Percentiles rank a stretch among this genome's conserved stretches.
Evolutionary conservation across 2,797 vertebrate genomes (phyloP).

Genomic region (Florisuga fusca): DNA sequence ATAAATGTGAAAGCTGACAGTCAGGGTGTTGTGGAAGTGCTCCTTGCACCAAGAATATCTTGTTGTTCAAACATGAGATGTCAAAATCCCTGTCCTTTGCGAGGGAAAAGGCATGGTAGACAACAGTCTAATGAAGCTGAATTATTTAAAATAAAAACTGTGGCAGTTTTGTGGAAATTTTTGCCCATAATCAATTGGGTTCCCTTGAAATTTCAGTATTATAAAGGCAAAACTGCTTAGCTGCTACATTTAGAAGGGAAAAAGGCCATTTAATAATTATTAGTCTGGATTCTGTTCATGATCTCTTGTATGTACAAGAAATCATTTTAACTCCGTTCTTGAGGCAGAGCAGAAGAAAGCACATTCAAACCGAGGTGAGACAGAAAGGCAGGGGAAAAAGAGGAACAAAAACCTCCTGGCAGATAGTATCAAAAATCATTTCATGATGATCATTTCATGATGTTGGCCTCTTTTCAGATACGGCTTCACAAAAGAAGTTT

Average conservation of each 20-base stretch:
- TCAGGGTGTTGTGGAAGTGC: not conserved
- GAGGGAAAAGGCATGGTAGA: not conserved
- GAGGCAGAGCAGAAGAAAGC: not conserved
- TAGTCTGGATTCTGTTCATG: not conserved
- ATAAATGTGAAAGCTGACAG: not conserved
- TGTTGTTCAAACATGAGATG: not conserved
- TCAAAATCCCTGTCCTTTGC: not conserved
- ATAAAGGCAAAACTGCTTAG: constrained; percentile 17
- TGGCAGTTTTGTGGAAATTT: not conserved
- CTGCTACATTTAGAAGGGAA: not conserved
- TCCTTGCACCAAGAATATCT: not conserved
- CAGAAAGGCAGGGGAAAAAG: constrained; percentile 1
- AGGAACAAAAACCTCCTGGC: not conserved
- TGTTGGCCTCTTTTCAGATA: constrained; percentile 85
- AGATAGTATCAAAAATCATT: not conserved
- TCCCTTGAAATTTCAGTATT: not conserved
- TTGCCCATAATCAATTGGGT: not conserved
- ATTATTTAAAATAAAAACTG: not conserved
- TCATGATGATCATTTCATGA: not conserved
- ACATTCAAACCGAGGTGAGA: not conserved
- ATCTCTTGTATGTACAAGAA: not conserved
- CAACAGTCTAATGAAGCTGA: not conserved
- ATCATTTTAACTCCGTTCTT: not conserved
- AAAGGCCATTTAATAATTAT: not conserved
- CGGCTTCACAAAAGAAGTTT: constrained; percentile 95